Base-by-base conservation (phyloP, 2,113 vertebrate species). In the Tauraco erythrolophus region DNA sequence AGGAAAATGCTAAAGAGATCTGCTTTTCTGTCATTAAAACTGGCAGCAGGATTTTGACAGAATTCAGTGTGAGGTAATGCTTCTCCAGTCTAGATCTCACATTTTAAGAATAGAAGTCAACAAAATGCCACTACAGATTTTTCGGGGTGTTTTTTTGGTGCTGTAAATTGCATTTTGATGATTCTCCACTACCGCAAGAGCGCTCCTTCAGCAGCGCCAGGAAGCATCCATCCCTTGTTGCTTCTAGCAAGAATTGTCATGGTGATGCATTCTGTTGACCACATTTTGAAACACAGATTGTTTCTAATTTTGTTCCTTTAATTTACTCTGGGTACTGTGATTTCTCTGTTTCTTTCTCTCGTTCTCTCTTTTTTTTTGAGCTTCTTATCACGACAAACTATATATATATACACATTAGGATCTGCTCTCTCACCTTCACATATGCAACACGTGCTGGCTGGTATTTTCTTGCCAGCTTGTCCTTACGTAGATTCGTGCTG, bases 211-310 rank as follows among this genome's bases (percentile, higher is more conserved):
- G 86, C 89, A 24, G 11, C 81, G 72, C 89, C 93, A 93, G 78
- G 79, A 89, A 96, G 61, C 83, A 76, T 88, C 84, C 83, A 76
- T 88, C 84, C 78, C 93, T 93, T 91, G 91, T 94, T 96, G 96
- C 95, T 97, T 96, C 95, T 95, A 96, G 89, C 94, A 78, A 87
- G 95, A 58, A 95, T 96, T 96, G 95, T 95, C 94, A 94, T 96
- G 91, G 87, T 91, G 96, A 96, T 95, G 84, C 93, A 39, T 96
- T 89, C 93, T 95, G 89, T 71, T 97, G 96, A 87, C 96, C 94
- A 96, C 69, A 19, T 81, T 96, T 87, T 74, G 91, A 87, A 93
- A 89, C 93, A 84, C 93, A 94, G 96, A 91, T 95, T 96, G 91
- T 84, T 96, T 89, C 96, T 96, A 95, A 97, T 93, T 96, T 71